Conservation (phyloP, 2,888 invertebrate genomes). For the Embidobia sp. region DNA sequence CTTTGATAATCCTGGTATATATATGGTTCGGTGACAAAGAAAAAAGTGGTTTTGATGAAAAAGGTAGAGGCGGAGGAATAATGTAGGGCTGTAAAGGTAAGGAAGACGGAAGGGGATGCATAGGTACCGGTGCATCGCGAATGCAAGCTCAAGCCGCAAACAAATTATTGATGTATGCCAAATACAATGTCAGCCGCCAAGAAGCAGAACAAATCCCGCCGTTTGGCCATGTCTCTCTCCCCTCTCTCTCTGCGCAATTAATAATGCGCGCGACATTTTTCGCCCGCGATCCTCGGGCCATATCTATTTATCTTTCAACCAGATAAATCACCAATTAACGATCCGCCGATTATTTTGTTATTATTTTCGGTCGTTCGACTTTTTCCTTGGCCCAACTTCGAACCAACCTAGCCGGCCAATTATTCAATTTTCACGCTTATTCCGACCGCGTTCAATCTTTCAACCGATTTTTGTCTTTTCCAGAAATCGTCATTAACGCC, state of each 20-base stretch:
- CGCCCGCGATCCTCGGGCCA: no score
- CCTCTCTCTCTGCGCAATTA: conserved; percentile 31
- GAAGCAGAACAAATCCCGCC: conserved; percentile 39
- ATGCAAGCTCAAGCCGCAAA: conserved; percentile 54
- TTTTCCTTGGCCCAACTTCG: no score
- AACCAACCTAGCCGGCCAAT: no score
- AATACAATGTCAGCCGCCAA: conserved; percentile 54
- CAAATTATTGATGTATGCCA: conserved; percentile 62
- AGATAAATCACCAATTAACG: no score
- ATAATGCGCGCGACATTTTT: conserved; percentile 43
- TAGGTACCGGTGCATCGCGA: conserved; percentile 44
- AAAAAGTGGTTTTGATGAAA: conserved; percentile 33
- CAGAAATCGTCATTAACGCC: no score
- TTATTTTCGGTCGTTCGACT: no score
- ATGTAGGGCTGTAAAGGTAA: conserved; percentile 19
- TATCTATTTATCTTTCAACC: no score
- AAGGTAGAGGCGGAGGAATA: conserved; percentile 32
- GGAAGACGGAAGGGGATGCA: conserved; percentile 26
- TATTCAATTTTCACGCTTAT: no score
- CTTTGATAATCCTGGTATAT: background rate
- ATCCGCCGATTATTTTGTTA: no score
- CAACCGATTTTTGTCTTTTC: no score
- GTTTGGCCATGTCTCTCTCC: conserved; percentile 48
- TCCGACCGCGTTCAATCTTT: no score
- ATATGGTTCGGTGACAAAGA: conserved; percentile 14